These are phyloP conservation scores for Ranitomeya imitator DNA, from an alignment of 2,113 vertebrate genomes.

Conservation along the genomic window DNA sequence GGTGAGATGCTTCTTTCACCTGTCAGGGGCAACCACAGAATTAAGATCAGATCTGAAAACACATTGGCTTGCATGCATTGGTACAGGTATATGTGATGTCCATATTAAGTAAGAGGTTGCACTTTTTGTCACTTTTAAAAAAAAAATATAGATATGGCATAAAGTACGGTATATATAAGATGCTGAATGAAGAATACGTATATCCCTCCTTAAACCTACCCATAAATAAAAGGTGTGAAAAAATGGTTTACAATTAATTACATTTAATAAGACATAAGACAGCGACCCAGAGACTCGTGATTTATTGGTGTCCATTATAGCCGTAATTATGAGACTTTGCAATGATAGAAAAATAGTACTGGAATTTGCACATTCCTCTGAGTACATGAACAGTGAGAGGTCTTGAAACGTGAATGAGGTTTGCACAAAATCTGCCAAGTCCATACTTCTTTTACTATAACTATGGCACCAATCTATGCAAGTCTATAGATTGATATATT, in stretches of 20 bases:
- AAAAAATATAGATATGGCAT: no score
- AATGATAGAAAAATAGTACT: not conserved
- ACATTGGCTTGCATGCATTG: not conserved
- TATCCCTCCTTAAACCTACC: not conserved
- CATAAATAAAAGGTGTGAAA: not conserved
- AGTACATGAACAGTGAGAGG: not conserved
- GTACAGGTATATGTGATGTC: not conserved
- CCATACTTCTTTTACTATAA: not conserved
- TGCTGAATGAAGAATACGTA: not conserved
- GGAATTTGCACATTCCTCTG: not conserved
- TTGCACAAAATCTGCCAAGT: not conserved
- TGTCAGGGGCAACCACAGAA: conserved; percentile 61
- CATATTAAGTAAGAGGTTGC: not conserved
- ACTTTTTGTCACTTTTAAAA: not conserved
- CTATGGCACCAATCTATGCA: not conserved
- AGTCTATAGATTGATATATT: not conserved
- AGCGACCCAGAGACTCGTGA: not conserved
- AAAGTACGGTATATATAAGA: no score
- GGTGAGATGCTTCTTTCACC: conserved; percentile 80
- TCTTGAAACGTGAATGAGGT: not conserved
- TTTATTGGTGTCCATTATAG: not conserved
- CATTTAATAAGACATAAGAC: not conserved
- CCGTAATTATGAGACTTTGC: not conserved
- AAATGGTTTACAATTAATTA: no score
- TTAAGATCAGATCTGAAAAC: not conserved